Base-by-base conservation (phyloP, 92 coral and sea anemone species). In the Porites rus region DNA sequence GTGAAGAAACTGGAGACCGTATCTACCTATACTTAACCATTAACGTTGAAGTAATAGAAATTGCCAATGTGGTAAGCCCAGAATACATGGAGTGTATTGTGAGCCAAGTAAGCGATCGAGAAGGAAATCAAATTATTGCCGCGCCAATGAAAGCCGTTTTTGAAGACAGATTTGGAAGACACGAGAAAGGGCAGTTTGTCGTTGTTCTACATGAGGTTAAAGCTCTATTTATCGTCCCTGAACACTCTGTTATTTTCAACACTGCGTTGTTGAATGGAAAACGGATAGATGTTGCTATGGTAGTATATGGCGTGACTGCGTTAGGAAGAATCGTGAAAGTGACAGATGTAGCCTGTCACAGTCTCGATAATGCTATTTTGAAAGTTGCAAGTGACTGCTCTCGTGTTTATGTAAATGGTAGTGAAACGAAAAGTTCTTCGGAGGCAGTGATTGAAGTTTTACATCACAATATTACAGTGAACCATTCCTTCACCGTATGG, bases 401-500 rank as follows among this genome's bases (percentile, higher is more conserved):
- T 12, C 60, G 77, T 12, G 91, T 86, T 25, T 90, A 65, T 54
- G 83, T 90, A 25, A 78, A 73, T 19, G 93, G 93, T 9, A 85
- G 67, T 19, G 90, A 90, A 81, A 80, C 69, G 16, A 13, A 43
- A 38, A 90, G 87, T 56, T 79, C 86, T 21, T 12, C 79, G 8
- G 18, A 65, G 20, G 93, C 84, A 65, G 12, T 79, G 20, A 75
- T 90, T 31, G 69, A 20, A 66, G 28, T 90, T 60, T 78, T 72
- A 22, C 38, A 73, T 56, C 58, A 53, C 2, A 70, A 79, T 51
- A 67, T 90, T 61, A 60, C 75, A 13, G 81, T 72, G 10, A 90
- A 90, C 53, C 51, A 64, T 53, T 74, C 90, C 20, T 80, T 90
- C 22, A 74, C 65, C 19, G 90, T 90, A n/a, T 90, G 93, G 93